Percentiles rank a stretch among this genome's conserved stretches.
These are phyloP conservation scores for Elachura formosa DNA, from an alignment of 2,113 vertebrate genomes.

Conservation along the genomic window DNA sequence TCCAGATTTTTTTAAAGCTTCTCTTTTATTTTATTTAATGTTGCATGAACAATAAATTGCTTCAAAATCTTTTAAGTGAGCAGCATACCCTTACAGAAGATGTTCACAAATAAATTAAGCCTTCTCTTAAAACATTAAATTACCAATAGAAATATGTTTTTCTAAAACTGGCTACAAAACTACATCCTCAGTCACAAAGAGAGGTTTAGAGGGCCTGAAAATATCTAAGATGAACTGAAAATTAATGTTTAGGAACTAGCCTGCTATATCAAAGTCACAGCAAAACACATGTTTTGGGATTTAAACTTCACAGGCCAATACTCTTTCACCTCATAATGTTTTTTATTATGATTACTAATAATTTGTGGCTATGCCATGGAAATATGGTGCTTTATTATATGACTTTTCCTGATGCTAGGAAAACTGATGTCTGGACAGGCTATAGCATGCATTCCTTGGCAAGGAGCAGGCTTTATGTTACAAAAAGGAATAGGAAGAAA, in stretches of 20 bases:
- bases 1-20: neutral
- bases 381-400: accelerated
- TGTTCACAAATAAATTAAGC: neutral
- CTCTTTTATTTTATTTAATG: neutral
- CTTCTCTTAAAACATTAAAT: neutral
- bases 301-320: neutral
- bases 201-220: neutral
- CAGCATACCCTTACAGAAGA: neutral
- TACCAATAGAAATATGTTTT: neutral
- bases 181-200: neutral
- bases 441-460: accelerated
- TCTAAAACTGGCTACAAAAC: neutral
- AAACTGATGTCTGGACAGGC: neutral
- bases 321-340: neutral
- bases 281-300: neutral
- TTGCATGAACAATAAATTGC: neutral
- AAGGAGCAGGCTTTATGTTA: neutral
- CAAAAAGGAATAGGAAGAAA: neutral
- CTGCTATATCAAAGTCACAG: accelerated
- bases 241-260: neutral
- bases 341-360: neutral
- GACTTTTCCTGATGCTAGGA: neutral
- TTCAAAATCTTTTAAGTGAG: neutral
- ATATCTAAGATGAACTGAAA: neutral
- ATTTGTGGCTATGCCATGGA: neutral